Percentiles rank a stretch among this genome's conserved stretches.
Conservation (phyloP, 2,888 invertebrate genomes). For the Protonemura montana region DNA sequence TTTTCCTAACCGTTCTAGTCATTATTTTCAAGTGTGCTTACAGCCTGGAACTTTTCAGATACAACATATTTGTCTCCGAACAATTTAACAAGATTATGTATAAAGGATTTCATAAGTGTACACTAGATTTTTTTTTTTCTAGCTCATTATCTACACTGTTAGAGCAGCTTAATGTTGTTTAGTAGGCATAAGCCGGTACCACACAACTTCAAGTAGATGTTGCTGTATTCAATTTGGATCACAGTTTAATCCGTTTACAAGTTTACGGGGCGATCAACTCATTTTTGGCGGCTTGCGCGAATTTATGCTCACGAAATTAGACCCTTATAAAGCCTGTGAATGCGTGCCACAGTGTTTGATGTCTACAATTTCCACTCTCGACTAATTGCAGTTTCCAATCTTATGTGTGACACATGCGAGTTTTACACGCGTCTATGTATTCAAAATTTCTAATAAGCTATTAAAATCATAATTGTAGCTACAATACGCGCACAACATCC, state of each 20-base stretch:
- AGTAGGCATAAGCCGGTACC: background rate
- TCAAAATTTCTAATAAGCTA: background rate
- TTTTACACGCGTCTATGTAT: background rate
- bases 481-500: background rate
- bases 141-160: background rate
- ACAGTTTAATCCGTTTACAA: conserved; percentile 4
- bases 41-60: no score
- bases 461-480: background rate
- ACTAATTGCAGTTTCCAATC: background rate
- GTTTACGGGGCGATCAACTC: background rate
- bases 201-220: background rate
- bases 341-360: background rate
- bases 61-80: no score
- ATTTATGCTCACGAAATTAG: background rate
- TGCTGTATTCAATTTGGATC: background rate
- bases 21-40: no score
- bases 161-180: background rate
- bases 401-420: background rate
- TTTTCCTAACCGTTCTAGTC: no score
- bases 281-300: background rate
- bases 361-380: background rate
- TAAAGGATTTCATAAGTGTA: no score
- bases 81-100: no score
- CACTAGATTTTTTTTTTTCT: background rate
- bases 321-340: background rate